Evolutionary conservation across 2,113 vertebrate species (phyloP), one percentile per base, ranked within the genome.

Genomic region (Zosterops hypoxanthus): DNA sequence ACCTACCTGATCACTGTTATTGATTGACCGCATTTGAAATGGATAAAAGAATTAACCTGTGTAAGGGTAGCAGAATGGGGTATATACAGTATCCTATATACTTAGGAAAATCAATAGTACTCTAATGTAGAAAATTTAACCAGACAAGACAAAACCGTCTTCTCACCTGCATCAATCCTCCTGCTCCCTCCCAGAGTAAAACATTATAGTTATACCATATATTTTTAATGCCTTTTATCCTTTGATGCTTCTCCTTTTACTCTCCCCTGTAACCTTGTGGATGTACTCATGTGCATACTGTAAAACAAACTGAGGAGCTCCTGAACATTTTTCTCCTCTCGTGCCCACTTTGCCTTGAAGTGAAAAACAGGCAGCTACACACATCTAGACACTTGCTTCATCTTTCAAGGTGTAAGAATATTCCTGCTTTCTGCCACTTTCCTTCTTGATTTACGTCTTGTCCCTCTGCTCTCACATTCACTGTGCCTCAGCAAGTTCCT

Each of bases 1-100:
- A 96, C 95, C 95, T 97, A 97, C 97, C 97, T 97, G 96, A 97
- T 97, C 97, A 94, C 90, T 72, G 92, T 92, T 96, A 97, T 97
- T 95, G 97, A 97, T 96, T 81, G 94, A 88, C 92, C 2, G 53
- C 65, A 82, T 95, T 96, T 97, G 96, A 97, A 96, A 97, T 96
- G 96, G 95, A 97, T 96, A 97, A 97, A 97, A 96, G 96, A 97
- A 97, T 97, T 97, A 97, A 96, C 96, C 96, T 95, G 90, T 92
- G 95, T 95, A 92, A 95, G 95, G 73, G 71, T 77, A 92, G 84
- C 95, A 94, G 94, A 92, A 94, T 92, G 87, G 88, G 84, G 91
- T 95, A 70, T 91, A 92, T 94, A 83, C 86, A 94, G 92, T 95
- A 93, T 96, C 95, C 92, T 95, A 91, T 96, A 96, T 90, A 95